Base-by-base conservation (phyloP, 2,888 invertebrate genomes). In the Drosophila tripunctata region DNA sequence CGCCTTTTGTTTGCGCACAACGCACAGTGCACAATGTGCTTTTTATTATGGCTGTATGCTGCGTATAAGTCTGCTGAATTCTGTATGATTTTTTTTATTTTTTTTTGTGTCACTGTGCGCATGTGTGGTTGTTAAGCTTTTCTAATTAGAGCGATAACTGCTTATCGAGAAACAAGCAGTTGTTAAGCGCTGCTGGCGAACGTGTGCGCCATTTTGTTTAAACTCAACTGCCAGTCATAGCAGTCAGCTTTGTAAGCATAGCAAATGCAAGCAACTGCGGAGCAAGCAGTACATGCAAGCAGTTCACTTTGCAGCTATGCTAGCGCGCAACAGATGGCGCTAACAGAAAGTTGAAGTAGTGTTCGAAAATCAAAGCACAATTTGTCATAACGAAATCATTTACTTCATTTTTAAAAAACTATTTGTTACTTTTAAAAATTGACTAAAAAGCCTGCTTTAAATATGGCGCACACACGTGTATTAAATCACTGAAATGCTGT, bases 121-220 rank as follows among this genome's bases (percentile, higher is more conserved):
- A 86, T 80, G 81, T 63, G 36, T 65, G 22, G 40, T 4, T 7
- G n/a, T 7, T 15, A 4, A 85, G 77, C 83, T 79, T 69, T 66
- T 12, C 4, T 36, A 30, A 6, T 7, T 33, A 36, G 41, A 10
- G 1, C 27, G 3, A 27, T 27, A 27, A 27, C 1, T 3, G 7
- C 21, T 8, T 17, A 33, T 50, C 58, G 68, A 45, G 41, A 2
- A 15, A 17, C 2, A 24, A 22, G 4, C 48, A 7, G 22, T 17
- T 33, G 14, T 33, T n/a, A n/a, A n/a, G n/a, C 33, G 17, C 44
- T 44, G 17, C 6, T 27, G 19, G 19, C 22, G 21, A 2, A 17
- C 14, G 7, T 0, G 35, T 6, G 35, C 21, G 40, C 41, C 27
- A 47, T 33, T 2, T 48, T 48, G n/a, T 21, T 31, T 31, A n/a